Evolutionary conservation across 2,113 vertebrate species (phyloP), one percentile per base, ranked within the genome.

Genomic region (Chionis minor): DNA sequence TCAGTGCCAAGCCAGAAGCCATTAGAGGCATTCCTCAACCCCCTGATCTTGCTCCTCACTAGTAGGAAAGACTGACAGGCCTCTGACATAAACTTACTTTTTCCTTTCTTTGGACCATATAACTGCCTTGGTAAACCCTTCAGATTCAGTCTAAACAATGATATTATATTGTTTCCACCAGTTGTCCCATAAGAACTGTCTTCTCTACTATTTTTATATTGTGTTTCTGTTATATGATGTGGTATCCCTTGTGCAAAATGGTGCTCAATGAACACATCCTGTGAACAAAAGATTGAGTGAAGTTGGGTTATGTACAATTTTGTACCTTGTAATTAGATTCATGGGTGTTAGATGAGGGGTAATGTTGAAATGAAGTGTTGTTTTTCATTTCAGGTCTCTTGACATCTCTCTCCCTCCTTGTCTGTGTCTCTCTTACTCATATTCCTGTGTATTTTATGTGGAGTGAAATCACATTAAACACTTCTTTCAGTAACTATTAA

Each of bases 261-360:
- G 1, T 63, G 9, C 14, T 77, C 54, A 67, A 49, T 87, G 3
- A 26, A 16, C 2, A 40, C 2, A 5, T 33, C 78, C 21, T 78
- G 20, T 21, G 24, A 61, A 44, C 2, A 65, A 14, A 84, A 65
- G 4, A 40, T 30, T 35, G 20, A 55, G 3, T 38, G 7, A 79
- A 7, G 1, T 6, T 12, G 4, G 11, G 2, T 18, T 71, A 19
- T 10, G 2, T 6, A 32, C 0, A 1, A 63, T 59, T 38, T 77
- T 62, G 10, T 42, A 42, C 13, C 16, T 45, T 24, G 19, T 30
- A 66, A 33, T n/a, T 44, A 4, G 1, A 9, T 71, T 79, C 26
- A 27, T 14, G 4, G 16, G 6, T 5, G 20, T 56, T 70, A 56
- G 22, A 73, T 69, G 16, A 70, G 4, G 4, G 6, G 1, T 30